Evolutionary conservation across 2,888 invertebrate species (phyloP).

Genomic region (Orthonychiurus folsomi): DNA sequence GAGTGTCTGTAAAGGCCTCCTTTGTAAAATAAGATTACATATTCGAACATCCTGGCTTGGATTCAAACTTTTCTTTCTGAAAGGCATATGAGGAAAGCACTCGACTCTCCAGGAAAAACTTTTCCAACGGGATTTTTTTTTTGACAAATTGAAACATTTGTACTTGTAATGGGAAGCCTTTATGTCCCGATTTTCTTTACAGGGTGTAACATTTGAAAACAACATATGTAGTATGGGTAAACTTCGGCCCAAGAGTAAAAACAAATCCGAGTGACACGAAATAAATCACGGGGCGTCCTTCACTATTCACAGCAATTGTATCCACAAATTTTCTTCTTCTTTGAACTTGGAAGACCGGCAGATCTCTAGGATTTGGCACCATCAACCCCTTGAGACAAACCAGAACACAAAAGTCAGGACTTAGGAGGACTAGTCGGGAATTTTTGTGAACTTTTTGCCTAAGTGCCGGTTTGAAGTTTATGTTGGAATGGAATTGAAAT

Average conservation of each 20-base stretch:
- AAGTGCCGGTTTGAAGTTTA: no score
- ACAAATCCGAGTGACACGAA: neutral
- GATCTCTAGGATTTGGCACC: neutral
- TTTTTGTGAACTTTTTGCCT: neutral
- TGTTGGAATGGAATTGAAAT: no score
- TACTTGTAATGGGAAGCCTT: neutral
- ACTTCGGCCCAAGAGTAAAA: neutral
- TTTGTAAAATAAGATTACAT: no score
- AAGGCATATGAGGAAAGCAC: no score
- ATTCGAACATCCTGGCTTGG: no score
- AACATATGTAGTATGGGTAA: neutral
- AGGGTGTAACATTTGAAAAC: no score
- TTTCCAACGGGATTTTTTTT: no score
- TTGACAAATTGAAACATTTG: conserved; percentile 1
- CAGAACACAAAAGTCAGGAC: neutral
- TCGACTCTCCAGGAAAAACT: no score
- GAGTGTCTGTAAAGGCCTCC: no score
- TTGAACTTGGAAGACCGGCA: neutral
- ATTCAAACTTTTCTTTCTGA: no score
- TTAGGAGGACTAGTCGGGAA: neutral
- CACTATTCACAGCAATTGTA: neutral
- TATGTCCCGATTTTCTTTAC: neutral
- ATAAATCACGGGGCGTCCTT: neutral
- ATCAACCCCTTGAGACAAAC: neutral
- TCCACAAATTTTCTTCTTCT: neutral